Conservation (phyloP, 2,797 vertebrate genomes). For the Neostethus bicornis region DNA sequence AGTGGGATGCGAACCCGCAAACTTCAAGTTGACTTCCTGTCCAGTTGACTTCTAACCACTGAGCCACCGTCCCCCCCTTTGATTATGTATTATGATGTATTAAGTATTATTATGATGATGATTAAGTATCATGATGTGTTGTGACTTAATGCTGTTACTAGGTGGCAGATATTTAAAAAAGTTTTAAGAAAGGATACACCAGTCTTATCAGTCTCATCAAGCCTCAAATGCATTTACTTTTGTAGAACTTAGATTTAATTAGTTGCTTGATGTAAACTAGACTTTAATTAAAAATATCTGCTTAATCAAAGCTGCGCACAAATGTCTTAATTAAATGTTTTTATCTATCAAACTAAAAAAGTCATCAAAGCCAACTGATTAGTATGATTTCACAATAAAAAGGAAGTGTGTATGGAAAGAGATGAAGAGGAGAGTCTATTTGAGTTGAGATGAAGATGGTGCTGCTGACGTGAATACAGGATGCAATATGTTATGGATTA, state of each 20-base stretch:
- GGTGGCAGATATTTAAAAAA: constrained; percentile 32
- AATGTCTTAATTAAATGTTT: constrained; percentile 75
- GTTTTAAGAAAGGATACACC: constrained; percentile 31
- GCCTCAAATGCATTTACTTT: constrained; percentile 25
- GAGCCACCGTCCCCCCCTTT: no score
- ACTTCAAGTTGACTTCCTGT: no score
- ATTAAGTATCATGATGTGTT: no score
- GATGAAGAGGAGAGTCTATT: constrained; percentile 8
- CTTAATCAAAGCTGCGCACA: constrained; percentile 65
- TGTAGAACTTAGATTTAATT: constrained; percentile 61
- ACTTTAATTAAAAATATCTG: constrained; percentile 69
- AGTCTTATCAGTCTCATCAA: constrained; percentile 40
- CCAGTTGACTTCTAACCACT: no score
- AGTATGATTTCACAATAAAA: constrained; percentile 6
- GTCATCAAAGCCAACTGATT: constrained; percentile 47
- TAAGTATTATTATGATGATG: no score
- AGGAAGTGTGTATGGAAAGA: constrained; percentile 11
- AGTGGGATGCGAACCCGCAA: no score
- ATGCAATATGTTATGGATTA: constrained; percentile 41
- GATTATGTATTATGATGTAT: no score
- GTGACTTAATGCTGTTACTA: no score
- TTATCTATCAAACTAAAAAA: constrained; percentile 53
- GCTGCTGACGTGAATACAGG: constrained; percentile 13
- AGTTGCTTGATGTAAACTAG: constrained; percentile 55
- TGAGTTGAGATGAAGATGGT: constrained; percentile 22